These are phyloP conservation scores for Sylvia borin DNA, from an alignment of 2,797 vertebrate species.

Conservation along the genomic window DNA sequence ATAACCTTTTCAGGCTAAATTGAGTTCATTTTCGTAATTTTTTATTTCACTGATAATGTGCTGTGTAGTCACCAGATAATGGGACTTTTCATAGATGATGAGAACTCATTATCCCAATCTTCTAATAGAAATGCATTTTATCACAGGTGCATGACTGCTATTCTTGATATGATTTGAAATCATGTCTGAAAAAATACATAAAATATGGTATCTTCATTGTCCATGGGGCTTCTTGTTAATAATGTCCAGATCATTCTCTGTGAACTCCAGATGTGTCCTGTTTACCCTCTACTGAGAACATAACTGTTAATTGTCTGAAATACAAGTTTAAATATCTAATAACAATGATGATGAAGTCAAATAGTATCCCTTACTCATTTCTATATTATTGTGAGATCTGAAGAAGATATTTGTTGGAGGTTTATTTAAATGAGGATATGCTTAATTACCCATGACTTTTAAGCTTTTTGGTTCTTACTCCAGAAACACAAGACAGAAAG, in stretches of 20 bases:
- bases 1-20: conserved; percentile 48
- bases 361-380: neutral
- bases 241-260: neutral
- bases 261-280: conserved; percentile 41
- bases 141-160: conserved; percentile 27
- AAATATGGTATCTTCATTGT: neutral
- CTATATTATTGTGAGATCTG: neutral
- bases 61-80: conserved; percentile 64
- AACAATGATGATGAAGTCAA: neutral
- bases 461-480: neutral
- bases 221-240: neutral
- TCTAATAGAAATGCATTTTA: conserved; percentile 43
- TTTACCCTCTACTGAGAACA: conserved; percentile 2
- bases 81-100: conserved; percentile 31
- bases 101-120: conserved; percentile 39
- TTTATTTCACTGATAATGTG: conserved; percentile 55
- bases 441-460: neutral
- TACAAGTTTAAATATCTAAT: neutral
- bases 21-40: conserved; percentile 24
- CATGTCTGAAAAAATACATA: conserved; percentile 25
- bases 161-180: conserved; percentile 46
- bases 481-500: neutral
- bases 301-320: neutral
- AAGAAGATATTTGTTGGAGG: neutral
- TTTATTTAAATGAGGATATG: neutral